Evolutionary conservation across 2,797 vertebrate genomes (phyloP).

Genomic region (Xiphophorus birchmanni): DNA sequence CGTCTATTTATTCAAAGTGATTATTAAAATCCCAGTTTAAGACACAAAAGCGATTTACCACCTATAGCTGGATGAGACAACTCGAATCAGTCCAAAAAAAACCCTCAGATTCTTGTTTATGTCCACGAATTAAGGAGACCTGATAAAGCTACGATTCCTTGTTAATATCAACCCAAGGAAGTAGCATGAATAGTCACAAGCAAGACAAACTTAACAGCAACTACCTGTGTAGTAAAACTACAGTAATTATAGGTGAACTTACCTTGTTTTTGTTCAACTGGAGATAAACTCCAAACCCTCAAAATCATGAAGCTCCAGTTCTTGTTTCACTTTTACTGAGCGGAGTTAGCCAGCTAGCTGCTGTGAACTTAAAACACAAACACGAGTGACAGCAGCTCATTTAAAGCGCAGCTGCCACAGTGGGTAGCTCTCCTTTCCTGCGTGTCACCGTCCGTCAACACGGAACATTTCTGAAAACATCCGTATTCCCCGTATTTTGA

Average conservation of each 20-base stretch:
- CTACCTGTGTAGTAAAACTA: not conserved
- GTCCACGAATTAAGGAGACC: not conserved
- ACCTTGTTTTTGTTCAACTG: conserved; percentile 29
- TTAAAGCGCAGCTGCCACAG: conserved; percentile 1
- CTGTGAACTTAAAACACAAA: conserved; percentile 54
- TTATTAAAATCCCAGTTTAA: not conserved
- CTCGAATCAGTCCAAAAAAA: not conserved
- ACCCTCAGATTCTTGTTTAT: not conserved
- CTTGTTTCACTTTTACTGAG: conserved; percentile 55
- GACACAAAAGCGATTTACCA: not conserved
- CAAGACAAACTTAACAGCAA: not conserved
- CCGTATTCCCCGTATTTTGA: not conserved
- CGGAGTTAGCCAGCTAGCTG: conserved; percentile 56
- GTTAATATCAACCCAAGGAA: conserved; percentile 6
- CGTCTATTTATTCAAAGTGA: not conserved
- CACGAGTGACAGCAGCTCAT: conserved; percentile 19
- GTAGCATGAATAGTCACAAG: conserved; percentile 1
- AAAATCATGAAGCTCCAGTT: conserved; percentile 16
- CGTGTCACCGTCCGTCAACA: not conserved
- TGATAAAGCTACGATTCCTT: not conserved
- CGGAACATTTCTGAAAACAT: not conserved
- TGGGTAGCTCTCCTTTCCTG: not conserved
- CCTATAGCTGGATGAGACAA: too few relatives aligned
- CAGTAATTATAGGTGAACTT: not conserved
- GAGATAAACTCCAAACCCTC: conserved; percentile 4